These are phyloP conservation scores for Trichogramma pretiosum DNA, from an alignment of 1,140 invertebrate species.

Conservation along the genomic window DNA sequence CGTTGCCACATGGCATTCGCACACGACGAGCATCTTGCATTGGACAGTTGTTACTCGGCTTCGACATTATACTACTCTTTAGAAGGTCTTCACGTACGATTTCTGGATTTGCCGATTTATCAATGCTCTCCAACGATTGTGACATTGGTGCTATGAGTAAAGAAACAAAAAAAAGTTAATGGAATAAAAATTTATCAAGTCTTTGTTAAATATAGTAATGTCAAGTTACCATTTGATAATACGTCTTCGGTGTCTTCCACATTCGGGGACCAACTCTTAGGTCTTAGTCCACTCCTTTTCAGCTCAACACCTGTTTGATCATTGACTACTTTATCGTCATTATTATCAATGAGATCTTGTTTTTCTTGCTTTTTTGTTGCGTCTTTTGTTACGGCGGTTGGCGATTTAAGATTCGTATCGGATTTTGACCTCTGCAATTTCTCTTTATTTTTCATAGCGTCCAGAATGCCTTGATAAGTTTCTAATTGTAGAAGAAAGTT, in stretches of 20 bases:
- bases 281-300: constrained; percentile 47
- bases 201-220: too few relatives aligned
- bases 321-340: constrained; percentile 9
- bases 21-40: constrained; percentile 59
- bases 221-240: constrained; percentile 43
- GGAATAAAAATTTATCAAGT: too few relatives aligned
- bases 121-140: constrained; percentile 45
- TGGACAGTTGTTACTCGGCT: constrained; percentile 9
- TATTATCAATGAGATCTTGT: constrained; percentile 26
- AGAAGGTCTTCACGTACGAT: constrained; percentile 39
- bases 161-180: too few relatives aligned
- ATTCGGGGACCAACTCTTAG: constrained; percentile 77
- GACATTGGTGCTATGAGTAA: constrained; percentile 37
- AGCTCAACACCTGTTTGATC: constrained; percentile 32
- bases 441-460: constrained; percentile 92
- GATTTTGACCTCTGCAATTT: constrained; percentile 86
- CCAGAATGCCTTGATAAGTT: constrained; percentile 91
- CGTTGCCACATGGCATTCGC: constrained; percentile 72
- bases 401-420: constrained; percentile 79
- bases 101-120: constrained; percentile 36
- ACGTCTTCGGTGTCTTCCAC: constrained; percentile 52
- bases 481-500: constrained; percentile 90
- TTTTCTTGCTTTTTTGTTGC: constrained; percentile 38
- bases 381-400: constrained; percentile 37
- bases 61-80: constrained; percentile 29